Evolutionary conservation across 2,888 invertebrate genomes (phyloP).

Genomic region (Polydrusus cervinus): DNA sequence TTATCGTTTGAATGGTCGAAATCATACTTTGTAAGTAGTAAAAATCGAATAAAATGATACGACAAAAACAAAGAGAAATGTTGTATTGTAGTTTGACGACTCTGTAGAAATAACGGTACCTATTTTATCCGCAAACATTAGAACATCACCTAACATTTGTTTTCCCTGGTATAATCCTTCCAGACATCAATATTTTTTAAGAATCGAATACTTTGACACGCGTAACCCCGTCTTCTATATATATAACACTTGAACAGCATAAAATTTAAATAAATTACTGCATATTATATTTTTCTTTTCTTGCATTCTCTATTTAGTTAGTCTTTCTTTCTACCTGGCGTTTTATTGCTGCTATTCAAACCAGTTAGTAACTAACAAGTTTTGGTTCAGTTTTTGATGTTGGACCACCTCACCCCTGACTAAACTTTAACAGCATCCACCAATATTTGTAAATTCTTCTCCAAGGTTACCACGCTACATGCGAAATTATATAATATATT

Average conservation of each 20-base stretch:
- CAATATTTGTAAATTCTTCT: no score
- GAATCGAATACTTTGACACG: not conserved
- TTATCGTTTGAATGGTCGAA: no score
- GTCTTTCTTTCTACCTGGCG: conserved; percentile 18
- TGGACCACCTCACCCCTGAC: no score
- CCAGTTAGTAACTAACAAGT: conserved; percentile 10
- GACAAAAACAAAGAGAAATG: no score
- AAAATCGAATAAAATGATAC: no score
- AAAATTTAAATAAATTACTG: conserved; percentile 7
- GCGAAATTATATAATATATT: no score
- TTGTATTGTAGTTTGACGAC: not conserved
- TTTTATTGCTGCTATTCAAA: conserved; percentile 20
- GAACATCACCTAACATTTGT: not conserved
- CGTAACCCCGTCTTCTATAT: not conserved
- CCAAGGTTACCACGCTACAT: no score
- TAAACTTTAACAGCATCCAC: no score
- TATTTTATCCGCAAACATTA: not conserved
- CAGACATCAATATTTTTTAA: no score
- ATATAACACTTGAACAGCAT: not conserved
- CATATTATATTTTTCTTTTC: not conserved
- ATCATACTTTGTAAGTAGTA: no score
- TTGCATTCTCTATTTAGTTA: conserved; percentile 9
- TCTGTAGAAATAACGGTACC: not conserved
- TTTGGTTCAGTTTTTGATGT: not conserved
- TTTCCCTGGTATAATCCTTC: no score